These are phyloP conservation scores for Cebidichthys violaceus DNA, from an alignment of 2,113 vertebrate species.

Conservation along the genomic window DNA sequence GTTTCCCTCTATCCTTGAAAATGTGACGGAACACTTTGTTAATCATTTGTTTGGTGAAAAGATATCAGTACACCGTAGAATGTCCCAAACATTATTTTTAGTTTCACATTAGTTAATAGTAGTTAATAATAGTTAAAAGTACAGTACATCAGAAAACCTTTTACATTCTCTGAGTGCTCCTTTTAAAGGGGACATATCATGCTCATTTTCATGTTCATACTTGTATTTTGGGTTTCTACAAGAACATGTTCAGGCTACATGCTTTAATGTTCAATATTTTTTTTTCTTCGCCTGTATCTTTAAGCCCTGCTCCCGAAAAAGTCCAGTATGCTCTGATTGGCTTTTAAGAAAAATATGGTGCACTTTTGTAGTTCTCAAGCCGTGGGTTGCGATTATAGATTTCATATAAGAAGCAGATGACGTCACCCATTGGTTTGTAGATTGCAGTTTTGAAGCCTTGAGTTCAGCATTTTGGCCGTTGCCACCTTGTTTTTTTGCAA, in stretches of 20 bases:
- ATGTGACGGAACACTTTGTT: constrained; percentile 58
- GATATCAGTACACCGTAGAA: neutral
- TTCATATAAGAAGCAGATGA: no score
- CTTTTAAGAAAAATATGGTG: neutral
- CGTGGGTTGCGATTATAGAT: neutral
- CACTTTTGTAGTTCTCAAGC: neutral
- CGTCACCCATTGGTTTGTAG: neutral
- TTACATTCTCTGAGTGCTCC: neutral
- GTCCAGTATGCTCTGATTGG: neutral
- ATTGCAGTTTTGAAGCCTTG: neutral
- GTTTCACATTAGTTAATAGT: neutral
- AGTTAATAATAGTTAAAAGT: neutral
- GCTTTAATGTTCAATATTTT: neutral
- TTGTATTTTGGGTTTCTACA: neutral
- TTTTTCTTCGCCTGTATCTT: neutral
- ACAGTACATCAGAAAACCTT: neutral
- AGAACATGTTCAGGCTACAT: neutral
- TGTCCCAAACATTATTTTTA: neutral
- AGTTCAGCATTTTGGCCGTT: no score
- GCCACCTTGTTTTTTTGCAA: no score
- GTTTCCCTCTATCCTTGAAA: constrained; percentile 21
- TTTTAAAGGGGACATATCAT: neutral
- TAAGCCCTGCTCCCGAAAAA: neutral
- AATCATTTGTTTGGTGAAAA: constrained; percentile 69
- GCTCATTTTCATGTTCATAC: neutral